Percentiles rank a stretch among this genome's conserved stretches.
Evolutionary conservation across 2,113 vertebrate genomes (phyloP).

Genomic region (Myrmophylax atrothorax): DNA sequence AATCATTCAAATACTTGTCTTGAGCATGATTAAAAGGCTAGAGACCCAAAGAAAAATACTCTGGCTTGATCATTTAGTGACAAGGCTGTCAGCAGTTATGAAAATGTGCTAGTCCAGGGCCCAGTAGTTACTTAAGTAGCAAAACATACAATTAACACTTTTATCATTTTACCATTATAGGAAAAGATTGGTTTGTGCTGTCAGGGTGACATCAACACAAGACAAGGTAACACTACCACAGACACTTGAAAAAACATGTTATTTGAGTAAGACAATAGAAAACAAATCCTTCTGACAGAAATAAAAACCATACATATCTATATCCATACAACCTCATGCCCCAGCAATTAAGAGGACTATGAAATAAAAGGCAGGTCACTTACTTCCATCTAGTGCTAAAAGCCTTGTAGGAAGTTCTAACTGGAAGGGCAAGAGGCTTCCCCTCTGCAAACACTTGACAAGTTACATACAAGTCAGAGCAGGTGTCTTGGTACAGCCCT

Average conservation of each 20-base stretch:
- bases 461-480: constrained; percentile 96
- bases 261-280: background rate
- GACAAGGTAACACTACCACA: background rate
- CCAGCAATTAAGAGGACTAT: background rate
- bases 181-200: background rate
- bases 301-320: accelerated
- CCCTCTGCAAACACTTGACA: constrained; percentile 98
- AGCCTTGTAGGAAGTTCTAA: constrained; percentile 96
- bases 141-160: background rate
- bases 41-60: background rate
- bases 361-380: constrained; percentile 65
- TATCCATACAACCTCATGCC: background rate
- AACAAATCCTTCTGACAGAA: background rate
- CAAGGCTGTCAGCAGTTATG: accelerated
- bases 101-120: background rate
- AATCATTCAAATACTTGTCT: background rate
- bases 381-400: constrained; percentile 99
- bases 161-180: background rate
- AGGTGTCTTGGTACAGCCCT: constrained; percentile 93
- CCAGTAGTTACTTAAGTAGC: background rate
- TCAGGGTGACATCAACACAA: background rate
- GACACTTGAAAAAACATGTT: background rate
- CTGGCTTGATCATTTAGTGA: background rate
- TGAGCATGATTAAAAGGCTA: background rate
- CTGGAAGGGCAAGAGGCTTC: constrained; percentile 92